phyloP scores from a whole-genome alignment of 2,888 invertebrate genomes.

The Himalopsyche tibetana region DNA sequence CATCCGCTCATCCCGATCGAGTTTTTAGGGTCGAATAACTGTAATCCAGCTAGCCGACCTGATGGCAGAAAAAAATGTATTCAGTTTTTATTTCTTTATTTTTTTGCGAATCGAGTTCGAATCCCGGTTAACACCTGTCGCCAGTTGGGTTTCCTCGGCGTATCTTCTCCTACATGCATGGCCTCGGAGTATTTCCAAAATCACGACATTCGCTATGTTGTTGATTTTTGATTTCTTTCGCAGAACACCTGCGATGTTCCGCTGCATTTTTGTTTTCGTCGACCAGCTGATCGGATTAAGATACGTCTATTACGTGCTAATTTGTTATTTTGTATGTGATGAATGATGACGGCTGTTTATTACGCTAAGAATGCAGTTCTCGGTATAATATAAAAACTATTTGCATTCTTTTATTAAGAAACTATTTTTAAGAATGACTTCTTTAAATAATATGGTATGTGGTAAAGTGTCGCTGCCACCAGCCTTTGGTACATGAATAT shows the following conservation, averaged over 20 bases:
- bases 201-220: neutral
- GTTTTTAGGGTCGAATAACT: constrained; percentile 11
- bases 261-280: neutral
- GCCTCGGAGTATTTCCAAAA: neutral
- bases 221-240: neutral
- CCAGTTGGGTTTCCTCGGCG: neutral
- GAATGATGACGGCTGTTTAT: no score
- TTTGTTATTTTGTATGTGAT: no score
- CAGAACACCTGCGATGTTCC: neutral
- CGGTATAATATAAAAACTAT: no score
- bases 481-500: no score
- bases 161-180: neutral
- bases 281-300: neutral
- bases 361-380: no score
- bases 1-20: neutral
- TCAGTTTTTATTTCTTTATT: neutral
- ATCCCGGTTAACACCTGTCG: constrained; percentile 40
- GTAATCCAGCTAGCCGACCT: constrained; percentile 13
- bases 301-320: no score
- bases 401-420: no score
- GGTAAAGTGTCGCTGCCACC: no score
- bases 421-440: no score
- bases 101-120: neutral
- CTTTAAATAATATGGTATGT: no score
- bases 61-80: neutral